Percentiles rank a stretch among this genome's conserved stretches.
Conservation (phyloP, 2,888 invertebrate species). For the Lathronympha strigana region DNA sequence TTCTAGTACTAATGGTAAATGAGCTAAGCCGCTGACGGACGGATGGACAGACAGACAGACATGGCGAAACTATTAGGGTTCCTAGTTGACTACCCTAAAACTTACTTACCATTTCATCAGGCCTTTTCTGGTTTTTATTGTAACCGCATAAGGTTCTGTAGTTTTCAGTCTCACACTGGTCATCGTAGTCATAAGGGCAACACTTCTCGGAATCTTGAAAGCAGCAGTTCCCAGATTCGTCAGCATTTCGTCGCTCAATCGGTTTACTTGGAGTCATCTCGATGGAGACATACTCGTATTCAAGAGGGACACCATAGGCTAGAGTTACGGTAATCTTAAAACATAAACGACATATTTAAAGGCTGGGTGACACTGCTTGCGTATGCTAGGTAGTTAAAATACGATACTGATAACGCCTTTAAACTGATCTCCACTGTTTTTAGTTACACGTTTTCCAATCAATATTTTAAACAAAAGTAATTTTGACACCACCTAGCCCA, state of each 20-base stretch:
- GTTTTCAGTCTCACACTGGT: not conserved
- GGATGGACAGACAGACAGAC: no score
- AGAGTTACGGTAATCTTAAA: slow-evolving; percentile 9
- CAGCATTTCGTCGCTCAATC: not conserved
- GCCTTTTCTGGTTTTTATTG: slow-evolving; percentile 6
- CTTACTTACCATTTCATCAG: not conserved
- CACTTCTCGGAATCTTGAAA: not conserved
- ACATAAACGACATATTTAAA: not conserved
- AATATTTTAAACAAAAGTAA: no score
- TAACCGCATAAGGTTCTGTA: slow-evolving; percentile 16
- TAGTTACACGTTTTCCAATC: no score
- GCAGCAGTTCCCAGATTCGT: not conserved
- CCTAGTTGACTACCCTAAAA: no score
- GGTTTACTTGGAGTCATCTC: not conserved
- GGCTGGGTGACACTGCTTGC: no score
- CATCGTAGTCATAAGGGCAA: slow-evolving; percentile 18
- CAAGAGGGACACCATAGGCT: slow-evolving; percentile 9
- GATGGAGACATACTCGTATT: slow-evolving; percentile 13
- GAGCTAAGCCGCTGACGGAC: no score
- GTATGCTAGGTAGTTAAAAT: no score
- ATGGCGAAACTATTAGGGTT: no score
- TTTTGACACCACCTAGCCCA: no score
- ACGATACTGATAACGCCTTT: no score
- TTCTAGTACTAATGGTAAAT: no score
- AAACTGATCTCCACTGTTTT: no score